Base-by-base conservation (phyloP, 2,888 invertebrate species). In the Pyrocoelia pectoralis region DNA sequence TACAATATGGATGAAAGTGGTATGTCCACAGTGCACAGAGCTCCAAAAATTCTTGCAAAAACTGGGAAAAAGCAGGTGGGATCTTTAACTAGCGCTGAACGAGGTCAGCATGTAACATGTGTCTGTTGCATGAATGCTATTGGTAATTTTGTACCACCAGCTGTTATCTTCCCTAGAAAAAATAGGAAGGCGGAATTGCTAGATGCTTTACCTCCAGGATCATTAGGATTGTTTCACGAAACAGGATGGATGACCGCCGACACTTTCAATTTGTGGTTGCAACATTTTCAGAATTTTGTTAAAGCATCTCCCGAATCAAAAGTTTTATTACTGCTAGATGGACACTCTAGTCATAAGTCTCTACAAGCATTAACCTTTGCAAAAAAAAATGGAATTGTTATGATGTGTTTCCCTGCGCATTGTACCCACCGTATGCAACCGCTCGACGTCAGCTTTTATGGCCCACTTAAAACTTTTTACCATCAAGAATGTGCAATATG, bases 1-100 rank as follows among this genome's bases (percentile, higher is more conserved):
- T 80, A 72, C 54, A 50, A 41, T 29, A 29, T 75, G 18, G 79
- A 80, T 68, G 78, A 82, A 70, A 76, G 77, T 17, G 76, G 73
- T 0, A 59, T 79, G 4, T 77, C 79, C 17, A 81, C 79, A 2
- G 79, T 81, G 0, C 79, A 79, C 50, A 41, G 41, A 41, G 13
- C 40, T 24, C 41, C 53, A 41, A 41, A 53, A 53, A 24, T 53
- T 12, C 13, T 53, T 41, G 41, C 41, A 12, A 18, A 19, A 41
- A 53, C 41, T 9, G 53, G 19, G 5, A 53, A 10, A 41, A 53
- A 41, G 13, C 53, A 53, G 6, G 19, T 53, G 5, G 53, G 53
- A 2, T 41, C 24, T 10, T 13, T 53, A 41, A 53, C 53, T 19
- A 41, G 41, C 24, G 18, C 53, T 8, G 53, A 52, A 17, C 4